These are phyloP conservation scores for Pterostichus niger DNA, from an alignment of 2,888 invertebrate species.

Conservation along the genomic window DNA sequence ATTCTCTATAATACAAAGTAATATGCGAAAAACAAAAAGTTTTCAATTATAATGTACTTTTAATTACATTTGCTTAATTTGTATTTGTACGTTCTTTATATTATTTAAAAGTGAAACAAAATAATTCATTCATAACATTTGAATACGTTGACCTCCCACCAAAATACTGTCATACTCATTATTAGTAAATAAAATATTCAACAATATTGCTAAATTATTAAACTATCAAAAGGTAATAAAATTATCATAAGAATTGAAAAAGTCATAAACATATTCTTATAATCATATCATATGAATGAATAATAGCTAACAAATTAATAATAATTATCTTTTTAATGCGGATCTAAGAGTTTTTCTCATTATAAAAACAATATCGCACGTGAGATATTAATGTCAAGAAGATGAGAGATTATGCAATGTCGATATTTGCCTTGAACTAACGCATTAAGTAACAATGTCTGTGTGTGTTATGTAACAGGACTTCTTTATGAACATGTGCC, in stretches of 20 bases:
- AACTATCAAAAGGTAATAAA: not conserved
- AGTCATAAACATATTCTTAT: not conserved
- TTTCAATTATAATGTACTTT: not conserved
- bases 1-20: not conserved
- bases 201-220: not conserved
- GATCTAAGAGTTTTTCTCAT: constrained; percentile 31
- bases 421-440: constrained; percentile 38
- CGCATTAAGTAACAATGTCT: constrained; percentile 1
- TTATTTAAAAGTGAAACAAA: not conserved
- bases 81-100: not conserved
- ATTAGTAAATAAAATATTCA: constrained; percentile 7
- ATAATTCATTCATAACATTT: not conserved
- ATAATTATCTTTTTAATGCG: constrained; percentile 10
- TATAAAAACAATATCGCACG: constrained; percentile 34
- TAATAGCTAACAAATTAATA: constrained; percentile 14
- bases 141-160: not conserved
- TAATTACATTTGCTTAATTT: constrained; percentile 3
- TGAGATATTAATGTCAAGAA: constrained; percentile 39
- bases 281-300: not conserved
- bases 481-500: not conserved
- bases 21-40: not conserved
- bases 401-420: constrained; percentile 29
- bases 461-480: constrained; percentile 28
- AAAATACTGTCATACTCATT: too few species aligned
- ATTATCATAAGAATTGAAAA: not conserved